Percentiles rank a stretch among this genome's conserved stretches.
Conservation (phyloP, 2,888 invertebrate species). For the Caenorhabditis doughertyi region DNA sequence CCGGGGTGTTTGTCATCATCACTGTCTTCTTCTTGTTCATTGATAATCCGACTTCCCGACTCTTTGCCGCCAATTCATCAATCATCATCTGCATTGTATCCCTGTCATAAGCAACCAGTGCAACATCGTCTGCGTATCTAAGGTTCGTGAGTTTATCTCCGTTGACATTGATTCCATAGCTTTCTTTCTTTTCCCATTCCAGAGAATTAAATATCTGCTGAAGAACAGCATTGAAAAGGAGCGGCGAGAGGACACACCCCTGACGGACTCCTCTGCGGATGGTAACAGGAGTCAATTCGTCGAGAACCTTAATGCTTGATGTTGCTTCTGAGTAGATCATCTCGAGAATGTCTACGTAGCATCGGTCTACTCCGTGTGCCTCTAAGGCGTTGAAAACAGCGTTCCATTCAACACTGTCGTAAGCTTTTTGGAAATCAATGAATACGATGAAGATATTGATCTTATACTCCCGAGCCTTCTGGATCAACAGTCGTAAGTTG, state of each 20-base stretch:
- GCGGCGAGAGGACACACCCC: neutral
- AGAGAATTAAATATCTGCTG: neutral
- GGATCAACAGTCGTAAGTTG: neutral
- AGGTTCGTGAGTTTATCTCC: no score
- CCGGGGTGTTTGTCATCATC: neutral
- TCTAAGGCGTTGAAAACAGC: neutral
- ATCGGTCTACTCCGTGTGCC: neutral
- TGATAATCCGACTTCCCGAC: neutral
- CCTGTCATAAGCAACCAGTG: neutral
- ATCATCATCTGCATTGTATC: conserved; percentile 3
- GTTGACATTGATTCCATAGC: neutral
- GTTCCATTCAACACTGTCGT: neutral
- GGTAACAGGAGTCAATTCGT: neutral
- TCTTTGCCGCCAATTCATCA: neutral
- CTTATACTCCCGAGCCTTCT: neutral
- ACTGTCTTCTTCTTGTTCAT: conserved; percentile 5
- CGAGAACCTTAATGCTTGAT: neutral
- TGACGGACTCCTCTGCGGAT: neutral
- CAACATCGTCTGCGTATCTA: no score
- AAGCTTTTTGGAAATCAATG: neutral
- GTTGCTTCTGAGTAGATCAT: neutral
- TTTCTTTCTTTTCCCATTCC: neutral
- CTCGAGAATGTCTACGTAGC: neutral
- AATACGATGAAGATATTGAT: neutral
- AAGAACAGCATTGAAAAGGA: neutral